Percentiles rank a stretch among this genome's conserved stretches.
Conservation (phyloP, 2,888 invertebrate genomes). For the Julus scandinavius region DNA sequence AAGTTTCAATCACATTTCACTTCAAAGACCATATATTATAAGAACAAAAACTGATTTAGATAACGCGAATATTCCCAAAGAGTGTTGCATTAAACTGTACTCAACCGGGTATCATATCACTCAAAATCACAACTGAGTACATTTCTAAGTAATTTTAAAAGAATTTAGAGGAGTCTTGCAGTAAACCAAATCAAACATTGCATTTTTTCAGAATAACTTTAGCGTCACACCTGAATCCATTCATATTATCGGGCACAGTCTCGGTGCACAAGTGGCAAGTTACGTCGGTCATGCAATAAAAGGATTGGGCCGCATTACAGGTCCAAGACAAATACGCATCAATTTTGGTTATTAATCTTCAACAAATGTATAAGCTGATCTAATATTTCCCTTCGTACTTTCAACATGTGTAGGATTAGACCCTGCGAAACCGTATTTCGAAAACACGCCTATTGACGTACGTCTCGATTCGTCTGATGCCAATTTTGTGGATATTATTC, state of each 20-base stretch:
- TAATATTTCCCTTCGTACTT: background rate
- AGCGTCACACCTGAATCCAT: conserved; percentile 77
- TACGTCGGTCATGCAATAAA: conserved; percentile 78
- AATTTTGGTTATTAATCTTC: background rate
- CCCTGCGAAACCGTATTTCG: conserved; percentile 90
- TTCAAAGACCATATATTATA: too few species aligned
- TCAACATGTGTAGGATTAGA: conserved; percentile 75
- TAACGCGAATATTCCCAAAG: too few species aligned
- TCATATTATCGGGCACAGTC: conserved; percentile 88
- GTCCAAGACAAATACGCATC: conserved; percentile 57
- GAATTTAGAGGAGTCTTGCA: background rate
- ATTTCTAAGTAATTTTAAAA: background rate
- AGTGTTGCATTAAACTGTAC: background rate
- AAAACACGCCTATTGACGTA: conserved; percentile 83
- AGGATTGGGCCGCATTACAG: conserved; percentile 64
- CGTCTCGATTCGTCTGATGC: conserved; percentile 86
- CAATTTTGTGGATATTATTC: conserved; percentile 88
- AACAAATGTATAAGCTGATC: background rate
- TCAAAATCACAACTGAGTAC: background rate
- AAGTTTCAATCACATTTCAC: background rate
- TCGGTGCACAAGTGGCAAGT: conserved; percentile 89
- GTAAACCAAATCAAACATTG: conserved; percentile 31
- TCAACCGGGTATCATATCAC: background rate
- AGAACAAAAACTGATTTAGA: too few species aligned
- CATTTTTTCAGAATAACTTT: conserved; percentile 74